Evolutionary conservation across 2,888 invertebrate genomes (phyloP), one percentile per base, ranked within the genome.

Genomic region (Beris chalybata): DNA sequence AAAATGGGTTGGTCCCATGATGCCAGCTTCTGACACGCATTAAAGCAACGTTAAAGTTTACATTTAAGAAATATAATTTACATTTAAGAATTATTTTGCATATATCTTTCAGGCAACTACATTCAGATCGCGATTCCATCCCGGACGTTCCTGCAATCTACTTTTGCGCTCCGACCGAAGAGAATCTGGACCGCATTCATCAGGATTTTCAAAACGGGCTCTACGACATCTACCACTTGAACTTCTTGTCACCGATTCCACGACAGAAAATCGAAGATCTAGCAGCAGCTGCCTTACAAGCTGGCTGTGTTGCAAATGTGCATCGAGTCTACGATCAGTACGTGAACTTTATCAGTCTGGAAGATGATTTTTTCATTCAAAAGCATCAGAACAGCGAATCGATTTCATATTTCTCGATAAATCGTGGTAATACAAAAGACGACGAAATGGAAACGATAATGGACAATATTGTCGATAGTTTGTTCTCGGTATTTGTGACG

Each of bases 131-230:
- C 67, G 93, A 93, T 78, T 86, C 90, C n/a, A 95, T 99, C 75
- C 97, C 97, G 5, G 99, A 99, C 83, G 98, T 98, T 3, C 98
- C 99, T 56, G 97, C 97, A 0, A 90, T 99, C 47, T 99, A 99
- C 79, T 98, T 99, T 81, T 96, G 98, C 79, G 87, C 93, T 71
- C 97, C 99, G 4, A 91, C 92, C 11, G 95, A 97, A 76, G 97
- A 98, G 78, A 99, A 99, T 81, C 85, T 99, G 50, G 92, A 91
- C 55, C 86, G 97, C 71, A 96, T 99, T 71, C 90, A 92, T 70
- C 93, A 95, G 81, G 95, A 94, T 79, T 84, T 94, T 64, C 90
- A 91, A 71, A 92, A 89, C 80, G 91, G 92, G 45, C 82, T 94
- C 12, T 99, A 99, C 78, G 98, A 98, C 75, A 86, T 90, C 61